Evolutionary conservation across 2,113 vertebrate genomes (phyloP).

Genomic region (Nipponia nippon): DNA sequence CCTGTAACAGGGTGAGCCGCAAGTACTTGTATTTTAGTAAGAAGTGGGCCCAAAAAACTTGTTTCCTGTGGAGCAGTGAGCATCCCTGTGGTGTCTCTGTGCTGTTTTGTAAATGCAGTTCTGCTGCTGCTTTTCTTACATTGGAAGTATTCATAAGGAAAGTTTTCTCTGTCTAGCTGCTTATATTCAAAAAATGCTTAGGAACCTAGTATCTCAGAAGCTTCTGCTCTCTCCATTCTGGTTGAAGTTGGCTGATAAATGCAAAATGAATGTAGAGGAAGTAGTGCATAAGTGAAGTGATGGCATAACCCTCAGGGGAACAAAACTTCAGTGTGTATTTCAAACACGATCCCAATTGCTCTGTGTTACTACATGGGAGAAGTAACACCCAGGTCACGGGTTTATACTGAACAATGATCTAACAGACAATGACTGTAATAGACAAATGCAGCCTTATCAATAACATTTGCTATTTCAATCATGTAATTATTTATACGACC

Average conservation of each 20-base stretch:
- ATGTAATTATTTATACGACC: background rate
- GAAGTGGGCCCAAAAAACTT: background rate
- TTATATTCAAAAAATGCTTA: background rate
- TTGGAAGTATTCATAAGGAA: background rate
- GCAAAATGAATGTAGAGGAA: background rate
- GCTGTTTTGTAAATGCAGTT: background rate
- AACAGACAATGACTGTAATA: background rate
- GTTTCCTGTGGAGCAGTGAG: background rate
- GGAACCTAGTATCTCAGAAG: background rate
- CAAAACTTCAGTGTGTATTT: background rate
- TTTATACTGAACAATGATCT: background rate
- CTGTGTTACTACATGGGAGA: background rate
- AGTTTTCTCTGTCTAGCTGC: background rate
- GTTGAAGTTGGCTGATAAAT: background rate
- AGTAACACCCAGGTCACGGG: background rate
- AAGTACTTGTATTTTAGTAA: background rate
- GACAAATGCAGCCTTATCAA: background rate
- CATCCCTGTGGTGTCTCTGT: background rate
- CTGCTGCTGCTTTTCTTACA: background rate
- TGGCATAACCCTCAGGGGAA: background rate
- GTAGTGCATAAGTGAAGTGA: background rate
- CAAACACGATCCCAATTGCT: background rate
- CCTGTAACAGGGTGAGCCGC: background rate
- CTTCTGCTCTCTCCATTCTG: background rate
- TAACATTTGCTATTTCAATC: background rate